phyloP scores from a whole-genome alignment of 2,888 invertebrate species.

The Ectobius pallidus region DNA sequence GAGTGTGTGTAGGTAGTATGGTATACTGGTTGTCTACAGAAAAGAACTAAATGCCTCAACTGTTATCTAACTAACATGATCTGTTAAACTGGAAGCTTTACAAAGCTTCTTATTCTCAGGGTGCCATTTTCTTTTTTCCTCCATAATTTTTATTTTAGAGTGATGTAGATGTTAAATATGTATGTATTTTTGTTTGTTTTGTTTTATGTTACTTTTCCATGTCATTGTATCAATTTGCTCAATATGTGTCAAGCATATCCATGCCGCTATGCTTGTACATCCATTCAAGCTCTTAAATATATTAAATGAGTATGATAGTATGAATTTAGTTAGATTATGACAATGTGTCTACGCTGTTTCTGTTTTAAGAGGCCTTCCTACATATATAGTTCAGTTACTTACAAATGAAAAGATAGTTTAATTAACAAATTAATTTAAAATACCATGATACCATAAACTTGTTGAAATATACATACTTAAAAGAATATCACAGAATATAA shows the following conservation, averaged over 20 bases:
- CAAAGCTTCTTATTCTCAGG: slow-evolving; percentile 48
- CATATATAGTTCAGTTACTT: slow-evolving; percentile 2
- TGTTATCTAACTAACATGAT: slow-evolving; percentile 36
- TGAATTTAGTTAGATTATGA: not conserved
- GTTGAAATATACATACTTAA: too few relatives aligned
- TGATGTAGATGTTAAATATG: slow-evolving; percentile 33
- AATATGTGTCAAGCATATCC: slow-evolving; percentile 37
- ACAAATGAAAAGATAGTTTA: not conserved
- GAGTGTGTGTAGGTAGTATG: too few relatives aligned
- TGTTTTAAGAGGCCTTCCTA: slow-evolving; percentile 36
- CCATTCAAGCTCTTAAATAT: not conserved
- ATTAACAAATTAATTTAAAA: not conserved
- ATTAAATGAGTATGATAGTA: too few relatives aligned
- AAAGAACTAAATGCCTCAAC: slow-evolving; percentile 30
- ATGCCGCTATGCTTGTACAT: slow-evolving; percentile 2
- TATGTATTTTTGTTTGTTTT: slow-evolving; percentile 34
- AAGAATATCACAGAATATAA: too few relatives aligned
- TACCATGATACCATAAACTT: not conserved
- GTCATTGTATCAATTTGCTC: slow-evolving; percentile 42
- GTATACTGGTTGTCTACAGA: not conserved
- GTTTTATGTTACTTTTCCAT: slow-evolving; percentile 27
- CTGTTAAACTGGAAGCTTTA: slow-evolving; percentile 34
- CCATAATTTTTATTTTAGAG: slow-evolving; percentile 26
- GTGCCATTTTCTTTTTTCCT: slow-evolving; percentile 51
- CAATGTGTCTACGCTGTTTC: slow-evolving; percentile 28